phyloP scores from a whole-genome alignment of 1,140 invertebrate genomes.

The Notospermus geniculatus region DNA sequence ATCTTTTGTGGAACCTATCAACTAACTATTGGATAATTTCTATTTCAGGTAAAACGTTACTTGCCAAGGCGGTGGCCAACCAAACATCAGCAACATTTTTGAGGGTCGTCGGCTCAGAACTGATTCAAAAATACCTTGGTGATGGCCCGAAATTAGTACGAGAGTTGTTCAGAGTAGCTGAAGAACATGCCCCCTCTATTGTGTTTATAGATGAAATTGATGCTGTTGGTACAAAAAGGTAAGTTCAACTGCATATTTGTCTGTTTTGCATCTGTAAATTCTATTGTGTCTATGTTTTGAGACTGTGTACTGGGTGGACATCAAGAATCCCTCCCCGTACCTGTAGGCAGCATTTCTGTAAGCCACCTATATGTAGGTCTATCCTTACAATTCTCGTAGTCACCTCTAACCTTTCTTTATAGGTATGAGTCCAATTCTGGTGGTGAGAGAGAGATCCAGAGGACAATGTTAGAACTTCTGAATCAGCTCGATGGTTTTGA shows the following conservation, averaged over 20 bases:
- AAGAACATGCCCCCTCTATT: conserved; percentile 99
- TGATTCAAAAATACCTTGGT: conserved; percentile 99
- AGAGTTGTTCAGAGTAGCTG: conserved; percentile 96
- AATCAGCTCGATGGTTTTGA: conserved; percentile 99
- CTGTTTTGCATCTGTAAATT: no score
- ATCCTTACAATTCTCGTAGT: not conserved
- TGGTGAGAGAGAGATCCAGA: conserved; percentile 98
- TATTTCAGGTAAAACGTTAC: conserved; percentile 91
- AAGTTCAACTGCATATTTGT: conserved; percentile 4
- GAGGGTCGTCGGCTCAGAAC: conserved; percentile 95
- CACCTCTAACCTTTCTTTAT: conserved; percentile 3
- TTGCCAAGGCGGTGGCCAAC: conserved; percentile 99
- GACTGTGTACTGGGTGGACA: no score
- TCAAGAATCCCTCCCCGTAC: no score
- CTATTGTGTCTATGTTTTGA: no score
- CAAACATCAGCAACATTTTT: conserved; percentile 99
- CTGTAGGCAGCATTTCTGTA: no score
- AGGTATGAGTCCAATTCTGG: conserved; percentile 98
- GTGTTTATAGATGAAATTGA: conserved; percentile 99
- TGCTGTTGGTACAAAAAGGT: conserved; percentile 96
- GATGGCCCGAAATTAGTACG: conserved; percentile 98
- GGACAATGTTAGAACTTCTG: conserved; percentile 98
- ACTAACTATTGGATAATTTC: conserved; percentile 11
- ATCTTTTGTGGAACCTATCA: conserved; percentile 5
- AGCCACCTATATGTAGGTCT: no score